Percentiles rank a stretch among this genome's conserved stretches.
Evolutionary conservation across 2,888 invertebrate genomes (phyloP).

Genomic region (Smittia aterrima): DNA sequence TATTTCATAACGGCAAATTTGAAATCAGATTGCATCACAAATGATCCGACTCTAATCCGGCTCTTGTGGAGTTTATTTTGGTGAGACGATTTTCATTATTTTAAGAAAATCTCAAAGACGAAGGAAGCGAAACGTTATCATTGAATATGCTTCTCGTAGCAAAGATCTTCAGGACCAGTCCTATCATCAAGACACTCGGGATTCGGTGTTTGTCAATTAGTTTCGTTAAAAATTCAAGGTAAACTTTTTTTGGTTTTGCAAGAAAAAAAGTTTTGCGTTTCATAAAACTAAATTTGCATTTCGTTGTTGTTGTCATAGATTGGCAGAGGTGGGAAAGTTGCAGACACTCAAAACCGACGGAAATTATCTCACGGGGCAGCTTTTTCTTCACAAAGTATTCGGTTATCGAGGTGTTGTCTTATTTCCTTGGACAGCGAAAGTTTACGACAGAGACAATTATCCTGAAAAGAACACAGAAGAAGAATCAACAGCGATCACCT

Average conservation of each 20-base stretch:
- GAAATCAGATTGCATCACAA: background rate
- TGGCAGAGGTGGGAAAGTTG: constrained; percentile 36
- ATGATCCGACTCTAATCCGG: background rate
- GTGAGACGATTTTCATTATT: background rate
- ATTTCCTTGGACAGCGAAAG: constrained; percentile 87
- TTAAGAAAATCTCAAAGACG: background rate
- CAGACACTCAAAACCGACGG: constrained; percentile 31
- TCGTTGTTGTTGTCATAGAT: constrained; percentile 14
- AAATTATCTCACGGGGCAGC: constrained; percentile 63
- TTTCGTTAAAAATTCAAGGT: constrained; percentile 23
- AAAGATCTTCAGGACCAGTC: background rate
- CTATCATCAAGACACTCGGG: constrained; percentile 10
- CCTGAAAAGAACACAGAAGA: constrained; percentile 61
- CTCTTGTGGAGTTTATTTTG: constrained; percentile 2
- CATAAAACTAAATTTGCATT: background rate
- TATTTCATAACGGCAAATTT: background rate
- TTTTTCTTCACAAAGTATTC: constrained; percentile 94
- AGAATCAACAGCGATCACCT: background rate
- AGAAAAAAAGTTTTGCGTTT: constrained; percentile 18
- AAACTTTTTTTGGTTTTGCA: constrained; percentile 1
- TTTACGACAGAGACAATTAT: constrained; percentile 88
- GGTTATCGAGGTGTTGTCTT: constrained; percentile 96
- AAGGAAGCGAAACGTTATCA: background rate
- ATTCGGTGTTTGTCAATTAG: constrained; percentile 35
- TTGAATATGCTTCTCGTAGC: constrained; percentile 9